Base-by-base conservation (phyloP, 2,113 vertebrate species). In the Excalfactoria chinensis region DNA sequence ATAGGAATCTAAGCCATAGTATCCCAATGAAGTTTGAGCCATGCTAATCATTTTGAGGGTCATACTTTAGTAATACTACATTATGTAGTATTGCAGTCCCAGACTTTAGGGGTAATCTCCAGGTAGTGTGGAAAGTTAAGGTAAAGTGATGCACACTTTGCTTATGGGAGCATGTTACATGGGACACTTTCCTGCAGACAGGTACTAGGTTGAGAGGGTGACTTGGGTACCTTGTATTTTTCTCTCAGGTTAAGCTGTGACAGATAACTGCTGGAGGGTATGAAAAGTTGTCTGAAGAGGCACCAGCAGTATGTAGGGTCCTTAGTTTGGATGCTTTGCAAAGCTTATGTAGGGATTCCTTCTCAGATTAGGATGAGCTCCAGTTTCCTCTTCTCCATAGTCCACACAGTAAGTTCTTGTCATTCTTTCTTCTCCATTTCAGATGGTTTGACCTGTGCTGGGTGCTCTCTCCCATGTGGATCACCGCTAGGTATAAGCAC, bases 1-100 rank as follows among this genome's bases (percentile, higher is more conserved):
- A 97, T 93, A 96, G 95, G 95, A 97, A 97, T 96, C 94, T 95
- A 97, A 97, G 96, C 93, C 93, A 93, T 92, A 90, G 94, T 94
- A 95, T 95, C 76, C 93, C 87, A 93, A 80, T 69, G 80, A 91
- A 96, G 94, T 78, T 96, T 88, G 93, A 84, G 81, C 93, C 92
- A 56, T 23, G 68, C 90, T 97, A 96, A 95, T 96, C 94, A 90
- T 37, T 59, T 69, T 91, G 84, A 60, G 59, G 69, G 95, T 94
- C 90, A 55, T 84, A 88, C 85, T 62, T 23, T 76, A 95, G 72
- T 59, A 78, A 68, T 88, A 94, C 71, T 70, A 46, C 41, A 26
- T 51, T 86, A 66, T 63, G 49, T 84, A 5, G 4, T 84, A 53
- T 90, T 34, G 10, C 66, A 66, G 17, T 56, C 53, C 19, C 72